These are phyloP conservation scores for Molossus alvarezi DNA, from an alignment of 2,797 vertebrate genomes.

Conservation along the genomic window DNA sequence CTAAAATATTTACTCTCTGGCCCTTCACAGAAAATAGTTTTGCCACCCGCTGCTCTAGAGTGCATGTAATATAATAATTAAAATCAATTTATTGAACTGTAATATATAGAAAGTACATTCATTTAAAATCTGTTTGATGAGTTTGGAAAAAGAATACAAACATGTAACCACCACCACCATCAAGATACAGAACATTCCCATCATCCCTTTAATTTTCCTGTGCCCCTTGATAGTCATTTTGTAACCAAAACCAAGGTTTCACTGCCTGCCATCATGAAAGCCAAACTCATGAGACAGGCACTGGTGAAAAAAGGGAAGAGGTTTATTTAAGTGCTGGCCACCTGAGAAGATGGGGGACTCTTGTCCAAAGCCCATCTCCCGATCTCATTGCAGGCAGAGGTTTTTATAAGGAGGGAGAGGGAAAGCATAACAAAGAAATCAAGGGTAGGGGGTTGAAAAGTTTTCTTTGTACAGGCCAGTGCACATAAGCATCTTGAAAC, in stretches of 20 bases:
- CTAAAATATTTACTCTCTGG: slow-evolving; percentile 1
- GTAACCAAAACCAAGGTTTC: background rate
- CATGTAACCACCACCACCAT: background rate
- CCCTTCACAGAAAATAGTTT: background rate
- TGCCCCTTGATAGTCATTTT: background rate
- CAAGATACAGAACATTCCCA: background rate
- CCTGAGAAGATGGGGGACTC: background rate
- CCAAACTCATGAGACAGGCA: background rate
- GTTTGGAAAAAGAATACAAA: background rate
- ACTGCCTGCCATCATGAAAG: background rate
- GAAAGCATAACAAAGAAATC: background rate
- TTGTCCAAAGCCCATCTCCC: background rate
- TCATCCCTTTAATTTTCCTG: background rate
- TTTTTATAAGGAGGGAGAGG: background rate
- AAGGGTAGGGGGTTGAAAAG: background rate
- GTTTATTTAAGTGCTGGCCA: background rate
- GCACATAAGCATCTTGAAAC: background rate
- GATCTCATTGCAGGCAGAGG: background rate
- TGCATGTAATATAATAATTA: background rate
- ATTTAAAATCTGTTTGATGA: background rate
- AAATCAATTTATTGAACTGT: background rate
- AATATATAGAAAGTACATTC: background rate
- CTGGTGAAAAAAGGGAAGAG: background rate
- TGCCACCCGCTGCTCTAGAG: background rate
- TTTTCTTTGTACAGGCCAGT: background rate